A percentile compares a stretch with the other conserved stretches of the same genome.
phyloP scores from a whole-genome alignment of 1,140 invertebrate species.

The Coenobita brevimanus region DNA sequence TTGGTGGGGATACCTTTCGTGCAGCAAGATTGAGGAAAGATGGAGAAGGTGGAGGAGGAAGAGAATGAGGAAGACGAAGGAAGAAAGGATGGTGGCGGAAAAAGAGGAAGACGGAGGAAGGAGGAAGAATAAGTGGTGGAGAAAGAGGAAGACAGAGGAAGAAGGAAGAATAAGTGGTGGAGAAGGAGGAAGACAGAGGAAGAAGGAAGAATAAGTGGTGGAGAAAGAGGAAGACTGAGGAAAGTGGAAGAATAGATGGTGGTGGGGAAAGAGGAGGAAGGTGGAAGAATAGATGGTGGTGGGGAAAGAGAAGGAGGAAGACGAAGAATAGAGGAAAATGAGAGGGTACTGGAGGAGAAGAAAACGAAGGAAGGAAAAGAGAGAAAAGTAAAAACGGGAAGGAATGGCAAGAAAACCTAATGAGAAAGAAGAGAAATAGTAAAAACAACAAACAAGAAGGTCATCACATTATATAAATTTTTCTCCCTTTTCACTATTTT shows the following conservation, averaged over 20 bases:
- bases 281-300: background rate
- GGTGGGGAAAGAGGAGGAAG: background rate
- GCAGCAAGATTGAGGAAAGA: background rate
- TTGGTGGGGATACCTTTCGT: no score
- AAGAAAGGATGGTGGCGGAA: background rate
- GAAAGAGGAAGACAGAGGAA: background rate
- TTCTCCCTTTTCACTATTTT: no score
- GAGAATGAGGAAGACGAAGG: background rate
- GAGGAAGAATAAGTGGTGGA: background rate
- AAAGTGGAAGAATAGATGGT: background rate
- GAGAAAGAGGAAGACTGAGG: background rate
- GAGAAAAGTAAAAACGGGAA: background rate
- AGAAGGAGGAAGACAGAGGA: background rate
- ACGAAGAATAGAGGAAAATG: background rate
- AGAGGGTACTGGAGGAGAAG: background rate
- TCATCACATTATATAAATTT: no score
- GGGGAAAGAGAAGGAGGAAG: conserved; percentile 14
- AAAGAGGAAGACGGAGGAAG: background rate
- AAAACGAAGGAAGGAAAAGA: background rate
- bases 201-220: background rate
- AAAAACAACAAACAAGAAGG: background rate
- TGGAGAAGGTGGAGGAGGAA: background rate
- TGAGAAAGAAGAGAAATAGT: background rate
- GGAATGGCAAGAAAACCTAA: background rate
- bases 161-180: background rate